phyloP scores from a whole-genome alignment of 2,797 vertebrate genomes.

The Myoxocephalus aenaeus region DNA sequence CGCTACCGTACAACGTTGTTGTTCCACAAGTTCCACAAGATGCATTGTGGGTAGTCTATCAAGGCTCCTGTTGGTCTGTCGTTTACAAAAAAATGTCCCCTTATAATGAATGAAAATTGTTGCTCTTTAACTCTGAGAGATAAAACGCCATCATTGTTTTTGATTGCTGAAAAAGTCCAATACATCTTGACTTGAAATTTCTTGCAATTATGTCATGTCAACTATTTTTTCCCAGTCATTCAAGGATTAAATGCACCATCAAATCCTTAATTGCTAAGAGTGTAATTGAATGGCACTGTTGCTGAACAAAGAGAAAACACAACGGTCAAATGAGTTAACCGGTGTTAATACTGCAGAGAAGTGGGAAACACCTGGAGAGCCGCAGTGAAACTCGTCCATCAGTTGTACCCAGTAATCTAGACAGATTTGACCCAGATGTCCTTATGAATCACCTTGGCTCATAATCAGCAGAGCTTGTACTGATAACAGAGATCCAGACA shows the following conservation, averaged over 20 bases:
- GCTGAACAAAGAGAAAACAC: constrained; percentile 28
- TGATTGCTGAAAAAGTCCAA: neutral
- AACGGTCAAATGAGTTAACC: constrained; percentile 49
- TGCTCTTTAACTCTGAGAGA: too few relatives aligned
- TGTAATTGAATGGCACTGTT: constrained; percentile 5
- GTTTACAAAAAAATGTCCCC: neutral
- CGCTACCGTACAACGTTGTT: neutral
- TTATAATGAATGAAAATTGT: neutral
- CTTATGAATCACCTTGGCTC: constrained; percentile 65
- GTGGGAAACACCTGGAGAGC: constrained; percentile 7
- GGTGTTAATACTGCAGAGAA: constrained; percentile 24
- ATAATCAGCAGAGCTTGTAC: constrained; percentile 40
- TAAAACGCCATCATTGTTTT: too few relatives aligned
- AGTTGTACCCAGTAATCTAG: constrained; percentile 24
- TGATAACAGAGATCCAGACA: constrained; percentile 68
- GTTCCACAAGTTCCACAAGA: constrained; percentile 10
- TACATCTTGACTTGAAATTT: constrained; percentile 1
- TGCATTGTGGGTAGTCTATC: neutral
- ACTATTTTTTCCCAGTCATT: constrained; percentile 20
- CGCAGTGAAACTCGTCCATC: constrained; percentile 28
- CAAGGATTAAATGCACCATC: constrained; percentile 33
- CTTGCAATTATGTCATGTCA: constrained; percentile 26
- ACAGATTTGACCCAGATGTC: constrained; percentile 64
- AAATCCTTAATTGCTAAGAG: constrained; percentile 21
- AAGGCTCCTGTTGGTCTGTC: neutral